phyloP scores from a whole-genome alignment of 2,797 vertebrate species.

The Hybognathus amarus region DNA sequence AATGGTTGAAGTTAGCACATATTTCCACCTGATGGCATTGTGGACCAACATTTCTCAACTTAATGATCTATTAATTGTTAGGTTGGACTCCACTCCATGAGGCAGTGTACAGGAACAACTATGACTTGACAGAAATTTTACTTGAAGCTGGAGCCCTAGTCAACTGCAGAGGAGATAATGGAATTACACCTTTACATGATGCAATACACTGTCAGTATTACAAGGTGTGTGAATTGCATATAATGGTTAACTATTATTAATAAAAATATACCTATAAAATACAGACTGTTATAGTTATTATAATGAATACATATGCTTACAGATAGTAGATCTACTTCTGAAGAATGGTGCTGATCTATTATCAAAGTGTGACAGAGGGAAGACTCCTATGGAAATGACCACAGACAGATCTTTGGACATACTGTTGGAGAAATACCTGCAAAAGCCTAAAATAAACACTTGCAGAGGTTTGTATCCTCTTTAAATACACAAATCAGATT shows the following conservation, averaged over 20 bases:
- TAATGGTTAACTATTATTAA: background rate
- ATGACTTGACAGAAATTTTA: conserved; percentile 68
- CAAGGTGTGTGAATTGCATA: conserved; percentile 68
- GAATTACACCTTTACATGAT: conserved; percentile 78
- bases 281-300: background rate
- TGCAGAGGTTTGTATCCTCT: conserved; percentile 21
- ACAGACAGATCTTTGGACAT: conserved; percentile 39
- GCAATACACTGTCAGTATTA: conserved; percentile 72
- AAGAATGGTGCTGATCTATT: conserved; percentile 59
- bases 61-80: conserved; percentile 49
- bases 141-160: conserved; percentile 79
- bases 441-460: conserved; percentile 14
- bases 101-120: conserved; percentile 71
- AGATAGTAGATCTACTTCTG: conserved; percentile 60
- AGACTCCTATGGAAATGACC: conserved; percentile 50
- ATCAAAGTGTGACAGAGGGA: conserved; percentile 45
- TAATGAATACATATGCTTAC: conserved; percentile 20
- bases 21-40: conserved; percentile 18
- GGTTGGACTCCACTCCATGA: conserved; percentile 82
- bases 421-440: conserved; percentile 50
- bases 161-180: conserved; percentile 69
- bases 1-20: conserved; percentile 15
- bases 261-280: background rate
- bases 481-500: background rate
- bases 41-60: conserved; percentile 1